Conservation (phyloP, 2,113 vertebrate genomes). For the Myiozetetes cayanensis region DNA sequence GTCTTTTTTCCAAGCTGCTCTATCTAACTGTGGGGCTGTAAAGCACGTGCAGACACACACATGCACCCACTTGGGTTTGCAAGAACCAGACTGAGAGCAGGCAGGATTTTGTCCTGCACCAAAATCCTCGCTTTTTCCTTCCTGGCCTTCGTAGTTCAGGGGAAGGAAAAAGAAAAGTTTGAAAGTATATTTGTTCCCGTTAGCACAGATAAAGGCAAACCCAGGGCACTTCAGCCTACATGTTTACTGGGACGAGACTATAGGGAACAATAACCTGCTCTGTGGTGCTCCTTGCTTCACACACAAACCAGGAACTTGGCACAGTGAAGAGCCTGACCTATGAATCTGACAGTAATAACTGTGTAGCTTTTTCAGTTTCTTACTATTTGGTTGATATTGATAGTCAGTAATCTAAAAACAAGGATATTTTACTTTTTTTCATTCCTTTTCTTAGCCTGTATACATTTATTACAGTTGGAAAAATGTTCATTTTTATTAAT, state of each 20-base stretch:
- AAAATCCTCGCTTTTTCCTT: not conserved
- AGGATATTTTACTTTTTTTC: not conserved
- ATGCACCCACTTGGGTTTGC: not conserved
- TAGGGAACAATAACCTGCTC: not conserved
- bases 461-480: not conserved
- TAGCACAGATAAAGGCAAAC: not conserved
- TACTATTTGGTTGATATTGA: not conserved
- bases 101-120: not conserved
- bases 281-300: not conserved
- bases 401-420: not conserved
- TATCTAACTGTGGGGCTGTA: not conserved
- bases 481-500: not conserved
- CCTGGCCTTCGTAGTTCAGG: not conserved
- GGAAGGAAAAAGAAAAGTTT: not conserved
- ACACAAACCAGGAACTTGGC: not conserved
- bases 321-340: not conserved
- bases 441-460: not conserved
- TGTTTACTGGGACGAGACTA: not conserved
- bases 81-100: not conserved
- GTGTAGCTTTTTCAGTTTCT: not conserved
- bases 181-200: not conserved
- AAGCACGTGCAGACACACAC: not conserved
- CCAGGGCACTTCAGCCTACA: not conserved
- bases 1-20: not conserved
- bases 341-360: not conserved